phyloP scores from a whole-genome alignment of 1,140 invertebrate species.

The Prorops nasuta region DNA sequence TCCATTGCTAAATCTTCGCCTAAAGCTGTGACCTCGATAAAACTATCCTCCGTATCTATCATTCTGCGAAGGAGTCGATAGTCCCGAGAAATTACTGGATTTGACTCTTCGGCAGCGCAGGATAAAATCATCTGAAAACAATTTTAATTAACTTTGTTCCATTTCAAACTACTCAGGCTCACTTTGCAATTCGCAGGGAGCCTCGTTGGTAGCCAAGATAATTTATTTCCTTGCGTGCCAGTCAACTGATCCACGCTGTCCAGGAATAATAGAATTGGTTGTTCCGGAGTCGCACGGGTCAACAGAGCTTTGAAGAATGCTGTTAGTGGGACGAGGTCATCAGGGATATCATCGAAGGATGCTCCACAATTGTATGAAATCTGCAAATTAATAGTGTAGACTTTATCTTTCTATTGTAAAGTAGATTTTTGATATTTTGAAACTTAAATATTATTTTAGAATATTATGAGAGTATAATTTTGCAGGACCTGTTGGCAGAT shows the following conservation, averaged over 20 bases:
- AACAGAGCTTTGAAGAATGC: slow-evolving; percentile 94
- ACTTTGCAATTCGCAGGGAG: slow-evolving; percentile 90
- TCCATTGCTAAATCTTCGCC: slow-evolving; percentile 91
- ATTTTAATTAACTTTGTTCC: neutral
- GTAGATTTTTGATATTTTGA: no score
- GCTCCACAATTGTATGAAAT: slow-evolving; percentile 94
- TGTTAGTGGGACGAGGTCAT: slow-evolving; percentile 92
- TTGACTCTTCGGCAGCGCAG: slow-evolving; percentile 82
- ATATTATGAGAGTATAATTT: no score
- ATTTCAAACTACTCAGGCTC: slow-evolving; percentile 2
- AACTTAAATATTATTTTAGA: no score
- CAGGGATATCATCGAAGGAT: slow-evolving; percentile 90
- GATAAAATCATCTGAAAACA: slow-evolving; percentile 79
- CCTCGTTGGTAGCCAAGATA: slow-evolving; percentile 93
- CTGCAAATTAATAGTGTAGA: slow-evolving; percentile 55
- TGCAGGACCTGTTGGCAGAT: slow-evolving; percentile 95
- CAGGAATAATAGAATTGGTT: slow-evolving; percentile 83
- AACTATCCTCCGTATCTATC: slow-evolving; percentile 87
- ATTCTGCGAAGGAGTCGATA: slow-evolving; percentile 84
- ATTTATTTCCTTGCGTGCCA: slow-evolving; percentile 90
- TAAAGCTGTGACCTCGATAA: slow-evolving; percentile 88
- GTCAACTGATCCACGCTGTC: slow-evolving; percentile 95
- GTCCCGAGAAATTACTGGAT: slow-evolving; percentile 81
- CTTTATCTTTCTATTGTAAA: neutral
- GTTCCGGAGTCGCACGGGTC: slow-evolving; percentile 74